Percentiles rank a stretch among this genome's conserved stretches.
Conservation (phyloP, 2,888 invertebrate genomes). For the Cantharis rustica region DNA sequence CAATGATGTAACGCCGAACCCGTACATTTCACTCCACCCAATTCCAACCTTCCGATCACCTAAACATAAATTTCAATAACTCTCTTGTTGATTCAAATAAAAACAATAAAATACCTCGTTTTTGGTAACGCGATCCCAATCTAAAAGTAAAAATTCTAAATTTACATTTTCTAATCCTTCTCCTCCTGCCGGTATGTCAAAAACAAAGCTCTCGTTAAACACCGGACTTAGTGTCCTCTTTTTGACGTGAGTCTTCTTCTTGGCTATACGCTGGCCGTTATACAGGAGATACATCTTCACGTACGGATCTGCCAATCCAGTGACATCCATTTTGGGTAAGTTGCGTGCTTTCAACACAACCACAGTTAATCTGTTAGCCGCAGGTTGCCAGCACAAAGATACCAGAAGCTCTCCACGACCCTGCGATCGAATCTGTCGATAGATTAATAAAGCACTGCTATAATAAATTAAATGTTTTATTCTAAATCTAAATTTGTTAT, state of each 20-base stretch:
- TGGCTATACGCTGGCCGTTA: constrained; percentile 97
- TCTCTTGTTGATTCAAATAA: neutral
- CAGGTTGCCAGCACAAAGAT: constrained; percentile 97
- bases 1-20: constrained; percentile 92
- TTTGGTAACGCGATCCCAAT: constrained; percentile 98
- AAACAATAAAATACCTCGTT: constrained; percentile 75
- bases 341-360: constrained; percentile 97
- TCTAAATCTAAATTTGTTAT: neutral
- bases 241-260: constrained; percentile 99
- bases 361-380: constrained; percentile 92
- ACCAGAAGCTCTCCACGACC: constrained; percentile 94
- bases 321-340: constrained; percentile 97
- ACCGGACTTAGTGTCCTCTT: constrained; percentile 97
- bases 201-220: constrained; percentile 98
- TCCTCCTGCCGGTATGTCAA: constrained; percentile 82
- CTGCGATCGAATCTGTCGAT: constrained; percentile 80
- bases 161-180: constrained; percentile 82
- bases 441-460: constrained; percentile 22
- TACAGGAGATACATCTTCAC: constrained; percentile 97
- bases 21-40: constrained; percentile 80
- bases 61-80: constrained; percentile 46
- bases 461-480: constrained; percentile 3
- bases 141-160: constrained; percentile 86
- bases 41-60: constrained; percentile 94
- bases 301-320: constrained; percentile 95